Evolutionary conservation across 2,888 invertebrate genomes (phyloP).

Genomic region (Orthosia gracilis): DNA sequence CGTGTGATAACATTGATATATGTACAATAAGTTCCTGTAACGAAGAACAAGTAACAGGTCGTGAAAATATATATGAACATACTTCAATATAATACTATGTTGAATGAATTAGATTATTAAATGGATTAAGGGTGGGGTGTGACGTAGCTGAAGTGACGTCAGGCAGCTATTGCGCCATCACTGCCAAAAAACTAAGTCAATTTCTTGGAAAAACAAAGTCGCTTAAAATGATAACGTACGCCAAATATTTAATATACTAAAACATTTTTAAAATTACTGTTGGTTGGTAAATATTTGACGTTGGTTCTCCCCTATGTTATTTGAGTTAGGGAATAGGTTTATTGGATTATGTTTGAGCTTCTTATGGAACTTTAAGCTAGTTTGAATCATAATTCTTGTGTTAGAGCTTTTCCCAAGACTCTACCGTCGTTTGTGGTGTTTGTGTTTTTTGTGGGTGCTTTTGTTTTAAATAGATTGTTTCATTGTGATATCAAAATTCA

Average conservation of each 20-base stretch:
- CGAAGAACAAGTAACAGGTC: slow-evolving; percentile 8
- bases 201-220: slow-evolving; percentile 61
- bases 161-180: slow-evolving; percentile 63
- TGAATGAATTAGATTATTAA: slow-evolving; percentile 64
- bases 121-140: slow-evolving; percentile 61
- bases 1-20: slow-evolving; percentile 22
- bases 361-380: background rate
- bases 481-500: background rate
- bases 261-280: slow-evolving; percentile 40
- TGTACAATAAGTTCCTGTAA: slow-evolving; percentile 9
- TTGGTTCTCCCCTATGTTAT: slow-evolving; percentile 16
- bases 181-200: slow-evolving; percentile 67
- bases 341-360: slow-evolving; percentile 17
- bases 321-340: slow-evolving; percentile 20
- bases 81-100: slow-evolving; percentile 34
- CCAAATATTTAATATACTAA: slow-evolving; percentile 46
- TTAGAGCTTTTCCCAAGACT: slow-evolving; percentile 2
- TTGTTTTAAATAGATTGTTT: background rate
- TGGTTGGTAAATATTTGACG: slow-evolving; percentile 32
- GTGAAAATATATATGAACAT: slow-evolving; percentile 17
- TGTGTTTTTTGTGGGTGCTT: background rate
- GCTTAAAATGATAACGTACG: slow-evolving; percentile 45
- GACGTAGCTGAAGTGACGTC: slow-evolving; percentile 73
- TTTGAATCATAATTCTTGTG: background rate
- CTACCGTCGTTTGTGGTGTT: too few relatives aligned